These are phyloP conservation scores for Columba guinea DNA, from an alignment of 2,797 vertebrate genomes.

Conservation along the genomic window DNA sequence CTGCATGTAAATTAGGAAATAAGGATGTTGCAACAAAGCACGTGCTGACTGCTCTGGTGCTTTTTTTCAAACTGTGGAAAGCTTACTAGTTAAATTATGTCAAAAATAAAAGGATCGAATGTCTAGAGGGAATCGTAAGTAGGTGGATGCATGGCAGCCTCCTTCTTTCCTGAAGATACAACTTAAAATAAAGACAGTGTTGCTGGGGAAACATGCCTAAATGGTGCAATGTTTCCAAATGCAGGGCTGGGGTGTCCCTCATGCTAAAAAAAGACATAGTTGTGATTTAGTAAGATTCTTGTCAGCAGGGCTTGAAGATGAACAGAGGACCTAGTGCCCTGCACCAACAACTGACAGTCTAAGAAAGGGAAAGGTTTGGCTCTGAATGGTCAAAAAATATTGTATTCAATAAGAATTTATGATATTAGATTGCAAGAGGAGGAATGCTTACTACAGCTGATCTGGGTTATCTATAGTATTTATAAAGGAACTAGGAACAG, in stretches of 20 bases:
- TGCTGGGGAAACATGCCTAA: conserved; percentile 8
- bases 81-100: background rate
- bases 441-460: background rate
- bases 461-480: background rate
- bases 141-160: background rate
- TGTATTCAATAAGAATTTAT: background rate
- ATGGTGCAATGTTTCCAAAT: background rate
- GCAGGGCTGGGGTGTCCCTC: background rate
- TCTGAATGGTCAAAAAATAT: background rate
- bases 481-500: background rate
- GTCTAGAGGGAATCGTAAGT: conserved; percentile 3
- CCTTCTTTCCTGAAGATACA: background rate
- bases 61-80: background rate
- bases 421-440: background rate
- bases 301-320: background rate
- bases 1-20: background rate
- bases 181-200: background rate
- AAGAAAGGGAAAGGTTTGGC: background rate
- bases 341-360: background rate
- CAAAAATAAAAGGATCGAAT: background rate
- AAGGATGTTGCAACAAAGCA: background rate
- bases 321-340: background rate
- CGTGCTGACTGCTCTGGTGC: background rate
- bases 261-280: background rate
- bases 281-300: background rate